These are phyloP conservation scores for Gymnoscopelus microlampas DNA, from an alignment of 2,797 vertebrate genomes.

Conservation along the genomic window DNA sequence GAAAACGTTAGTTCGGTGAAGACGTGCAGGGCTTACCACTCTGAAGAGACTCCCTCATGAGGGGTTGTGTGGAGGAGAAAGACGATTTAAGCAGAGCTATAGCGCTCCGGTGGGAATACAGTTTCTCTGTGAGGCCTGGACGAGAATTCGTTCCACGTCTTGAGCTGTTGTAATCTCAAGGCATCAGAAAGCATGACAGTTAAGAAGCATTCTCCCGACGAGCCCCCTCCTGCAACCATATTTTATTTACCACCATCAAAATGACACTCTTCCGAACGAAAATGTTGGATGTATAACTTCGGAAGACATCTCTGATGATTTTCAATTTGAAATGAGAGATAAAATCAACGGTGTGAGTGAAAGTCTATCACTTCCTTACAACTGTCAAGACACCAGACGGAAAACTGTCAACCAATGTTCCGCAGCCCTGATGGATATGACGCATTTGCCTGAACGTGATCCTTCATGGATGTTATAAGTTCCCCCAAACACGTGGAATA, in stretches of 20 bases:
- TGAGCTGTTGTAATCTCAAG: conserved; percentile 2
- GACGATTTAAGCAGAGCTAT: conserved; percentile 14
- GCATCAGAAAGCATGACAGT: conserved; percentile 15
- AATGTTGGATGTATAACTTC: conserved; percentile 10
- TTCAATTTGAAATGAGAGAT: conserved; percentile 11
- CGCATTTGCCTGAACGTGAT: conserved; percentile 34
- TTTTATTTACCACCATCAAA: background rate
- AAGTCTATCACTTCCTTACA: conserved; percentile 30
- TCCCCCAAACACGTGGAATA: conserved; percentile 53
- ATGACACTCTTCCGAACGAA: background rate
- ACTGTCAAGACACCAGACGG: conserved; percentile 26
- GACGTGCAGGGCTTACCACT: conserved; percentile 38
- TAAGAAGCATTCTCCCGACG: conserved; percentile 7
- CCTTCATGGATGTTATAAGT: conserved; percentile 49
- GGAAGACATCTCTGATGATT: conserved; percentile 14
- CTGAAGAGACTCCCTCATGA: conserved; percentile 19
- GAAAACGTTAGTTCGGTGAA: conserved; percentile 30
- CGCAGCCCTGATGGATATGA: conserved; percentile 20
- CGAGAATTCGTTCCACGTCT: background rate
- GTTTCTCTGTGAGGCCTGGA: background rate
- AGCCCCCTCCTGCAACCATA: conserved; percentile 10
- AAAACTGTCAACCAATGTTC: conserved; percentile 37
- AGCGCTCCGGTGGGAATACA: background rate
- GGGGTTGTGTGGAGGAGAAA: conserved; percentile 34
- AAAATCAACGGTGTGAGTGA: conserved; percentile 15